A percentile compares a stretch with the other conserved stretches of the same genome.
phyloP scores from a whole-genome alignment of 2,888 invertebrate genomes.

The Ellobium chinense region DNA sequence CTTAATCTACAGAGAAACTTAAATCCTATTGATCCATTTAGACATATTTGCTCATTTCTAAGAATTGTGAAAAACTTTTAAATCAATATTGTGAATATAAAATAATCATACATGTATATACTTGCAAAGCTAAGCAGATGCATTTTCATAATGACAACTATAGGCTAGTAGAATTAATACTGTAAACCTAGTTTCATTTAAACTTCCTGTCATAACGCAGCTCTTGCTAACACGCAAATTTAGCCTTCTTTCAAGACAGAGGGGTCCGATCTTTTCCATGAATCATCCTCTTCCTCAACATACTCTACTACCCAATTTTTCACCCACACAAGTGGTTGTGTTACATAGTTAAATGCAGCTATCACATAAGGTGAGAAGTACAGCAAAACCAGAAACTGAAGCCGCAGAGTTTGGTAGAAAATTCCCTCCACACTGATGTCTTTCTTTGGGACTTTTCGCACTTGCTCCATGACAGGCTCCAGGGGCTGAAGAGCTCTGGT shows the following conservation, averaged over 20 bases:
- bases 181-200: not conserved
- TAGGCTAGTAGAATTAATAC: not conserved
- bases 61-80: too few relatives aligned
- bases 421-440: conserved; percentile 39
- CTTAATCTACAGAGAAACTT: too few relatives aligned
- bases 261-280: not conserved
- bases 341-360: not conserved
- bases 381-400: conserved; percentile 17
- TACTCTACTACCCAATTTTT: conserved; percentile 20
- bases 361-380: conserved; percentile 8
- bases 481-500: conserved; percentile 11
- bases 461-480: conserved; percentile 21
- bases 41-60: too few relatives aligned
- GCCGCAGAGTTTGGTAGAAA: conserved; percentile 11
- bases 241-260: not conserved
- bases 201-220: too few relatives aligned
- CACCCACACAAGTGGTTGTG: conserved; percentile 15
- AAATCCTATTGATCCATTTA: too few relatives aligned
- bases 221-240: too few relatives aligned
- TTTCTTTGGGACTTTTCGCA: conserved; percentile 24
- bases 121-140: too few relatives aligned
- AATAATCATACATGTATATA: too few relatives aligned
- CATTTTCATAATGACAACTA: too few relatives aligned
- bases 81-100: too few relatives aligned
- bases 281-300: conserved; percentile 19